Evolutionary conservation across 2,888 invertebrate genomes (phyloP).

Genomic region (Pteria penguin): DNA sequence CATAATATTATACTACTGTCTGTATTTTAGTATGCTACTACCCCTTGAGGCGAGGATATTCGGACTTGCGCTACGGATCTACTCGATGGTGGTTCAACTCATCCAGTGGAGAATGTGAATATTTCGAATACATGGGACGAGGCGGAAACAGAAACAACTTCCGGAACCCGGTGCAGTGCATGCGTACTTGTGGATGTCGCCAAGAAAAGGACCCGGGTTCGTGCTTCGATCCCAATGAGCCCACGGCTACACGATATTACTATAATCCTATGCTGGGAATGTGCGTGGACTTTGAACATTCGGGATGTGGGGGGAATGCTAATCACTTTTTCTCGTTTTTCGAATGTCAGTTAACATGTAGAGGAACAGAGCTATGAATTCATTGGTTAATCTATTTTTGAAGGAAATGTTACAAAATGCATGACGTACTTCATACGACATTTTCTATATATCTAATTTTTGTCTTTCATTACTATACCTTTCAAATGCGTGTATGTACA

Average conservation of each 20-base stretch:
- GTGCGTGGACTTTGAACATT: conserved; percentile 27
- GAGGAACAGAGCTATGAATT: too few relatives aligned
- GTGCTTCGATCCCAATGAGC: conserved; percentile 16
- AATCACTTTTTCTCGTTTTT: conserved; percentile 35
- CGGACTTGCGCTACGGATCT: background rate
- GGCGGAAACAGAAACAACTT: conserved; percentile 28
- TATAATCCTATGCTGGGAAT: conserved; percentile 29
- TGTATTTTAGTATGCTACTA: conserved; percentile 17
- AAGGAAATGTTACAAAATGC: too few relatives aligned
- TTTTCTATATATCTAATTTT: too few relatives aligned
- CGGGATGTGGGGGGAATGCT: conserved; percentile 38
- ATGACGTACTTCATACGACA: too few relatives aligned
- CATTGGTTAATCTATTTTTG: too few relatives aligned
- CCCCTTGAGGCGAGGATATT: conserved; percentile 14
- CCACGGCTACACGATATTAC: conserved; percentile 21
- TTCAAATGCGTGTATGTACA: too few relatives aligned
- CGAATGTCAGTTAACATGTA: conserved; percentile 32
- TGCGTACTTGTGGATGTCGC: conserved; percentile 30
- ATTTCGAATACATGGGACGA: conserved; percentile 20
- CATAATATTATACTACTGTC: background rate
- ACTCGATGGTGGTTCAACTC: conserved; percentile 22
- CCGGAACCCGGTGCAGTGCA: conserved; percentile 22
- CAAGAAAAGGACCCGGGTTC: conserved; percentile 20
- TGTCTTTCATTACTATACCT: too few relatives aligned
- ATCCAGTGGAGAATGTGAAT: conserved; percentile 26